Base-by-base conservation (phyloP, 2,797 vertebrate genomes). In the Schizopygopsis pylzovi region DNA sequence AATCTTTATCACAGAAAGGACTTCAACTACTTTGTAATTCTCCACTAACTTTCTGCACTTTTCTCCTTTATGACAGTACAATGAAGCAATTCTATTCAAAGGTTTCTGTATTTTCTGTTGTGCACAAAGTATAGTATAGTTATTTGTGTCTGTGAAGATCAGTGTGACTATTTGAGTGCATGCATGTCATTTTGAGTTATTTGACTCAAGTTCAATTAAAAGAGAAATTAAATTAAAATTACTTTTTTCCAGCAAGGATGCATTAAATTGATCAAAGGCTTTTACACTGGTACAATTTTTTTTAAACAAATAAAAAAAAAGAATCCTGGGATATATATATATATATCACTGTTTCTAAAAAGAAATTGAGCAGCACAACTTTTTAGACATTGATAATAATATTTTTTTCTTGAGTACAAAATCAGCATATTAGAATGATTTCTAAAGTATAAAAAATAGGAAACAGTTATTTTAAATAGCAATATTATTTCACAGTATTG, bases 21-120 rank as follows among this genome's bases (percentile, higher is more conserved):
- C 3, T 79, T 70, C 25, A 80, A 77, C 73, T 39, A 28, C 61
- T 37, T 28, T 43, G 54, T 47, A 63, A 45, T 75, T 82, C 25
- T 25, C 54, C 49, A 72, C 63, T 70, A 41, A 76, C 77, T 78
- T 68, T 63, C 25, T 70, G 4, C 4, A 18, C 43, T 61, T 45
- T 61, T 20, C 6, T 68, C 20, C 20, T 37, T n/a, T 28, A 39
- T 41, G 28, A n/a, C 82, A 18, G 65, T 68, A 39, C 33, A 39
- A 70, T 68, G 18, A 45, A 79, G 61, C n/a, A 15, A 47, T 70
- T 61, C 18, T 13, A 54, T 4, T 59, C 16, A 59, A 41, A 15
- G 1, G 1, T 77, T 59, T 54, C 10, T 18, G 37, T 12, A 43
- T 79, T 18, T 59, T 59, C 13, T 52, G n/a, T 28, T 47, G 12